Evolutionary conservation across 2,113 vertebrate species (phyloP), one percentile per base, ranked within the genome.

Genomic region (Brachionichthys hirsutus): DNA sequence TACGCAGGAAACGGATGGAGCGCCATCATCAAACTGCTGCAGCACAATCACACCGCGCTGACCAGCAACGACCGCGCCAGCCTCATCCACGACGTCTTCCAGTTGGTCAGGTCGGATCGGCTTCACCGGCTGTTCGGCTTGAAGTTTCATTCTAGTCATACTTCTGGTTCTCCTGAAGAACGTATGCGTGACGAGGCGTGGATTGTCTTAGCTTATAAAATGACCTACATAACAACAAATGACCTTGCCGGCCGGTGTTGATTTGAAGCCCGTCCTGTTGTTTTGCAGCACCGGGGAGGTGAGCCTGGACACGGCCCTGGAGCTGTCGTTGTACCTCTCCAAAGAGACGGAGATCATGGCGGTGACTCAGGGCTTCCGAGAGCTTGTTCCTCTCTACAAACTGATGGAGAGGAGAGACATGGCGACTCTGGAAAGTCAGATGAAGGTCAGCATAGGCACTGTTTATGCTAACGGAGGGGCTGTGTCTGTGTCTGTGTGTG

Each of bases 381-480:
- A 97, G 60, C 90, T 97, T 12, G 81, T 96, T 2, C 93, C 93
- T 1, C 89, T 97, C 24, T 94, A 95, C 85, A 95, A 94, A 44
- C 88, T 97, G 65, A 92, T 96, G 90, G 94, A 97, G 87, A 94
- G 93, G 73, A 92, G 94, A 73, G 92, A 92, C 22, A 88, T 92
- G 90, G 58, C 47, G 24, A 82, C 69, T 12, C 88, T 92, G 54
- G 93, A 91, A 85, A 89, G 87, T 53, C 78, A 88, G 78, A 92
- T 93, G 91, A 93, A 92, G 89, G 91, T 92, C 8, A 7, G 52
- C 22, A 3, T 35, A 67, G 38, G 11, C 40, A 18, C 24, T 2
- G 15, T 30, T 30, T 8, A 3, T 30, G 24, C 24, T 30, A 30
- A 30, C 24, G 8, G 24, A 30, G 24, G 8, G 24, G 24, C 24